These are phyloP conservation scores for Eilema caniola DNA, from an alignment of 2,888 invertebrate species.

Conservation along the genomic window DNA sequence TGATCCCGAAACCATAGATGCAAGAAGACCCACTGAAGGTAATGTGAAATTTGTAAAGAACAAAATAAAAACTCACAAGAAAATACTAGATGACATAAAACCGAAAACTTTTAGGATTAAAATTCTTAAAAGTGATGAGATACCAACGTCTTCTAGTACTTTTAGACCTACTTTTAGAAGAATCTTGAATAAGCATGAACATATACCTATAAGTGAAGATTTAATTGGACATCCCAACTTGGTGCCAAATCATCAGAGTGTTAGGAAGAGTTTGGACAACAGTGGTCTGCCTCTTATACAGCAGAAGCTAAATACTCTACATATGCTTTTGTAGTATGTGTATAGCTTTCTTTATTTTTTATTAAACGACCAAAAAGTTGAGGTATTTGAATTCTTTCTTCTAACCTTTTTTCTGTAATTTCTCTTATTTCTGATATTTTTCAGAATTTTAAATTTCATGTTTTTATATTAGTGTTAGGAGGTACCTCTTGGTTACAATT, in stretches of 20 bases:
- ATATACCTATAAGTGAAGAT: constrained; percentile 45
- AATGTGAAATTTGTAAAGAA: constrained; percentile 5
- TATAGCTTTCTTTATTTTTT: neutral
- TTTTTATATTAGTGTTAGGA: too few species aligned
- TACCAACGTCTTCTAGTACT: neutral
- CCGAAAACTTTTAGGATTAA: neutral
- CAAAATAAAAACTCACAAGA: constrained; percentile 6
- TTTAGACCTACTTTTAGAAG: neutral
- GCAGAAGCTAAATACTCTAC: constrained; percentile 22
- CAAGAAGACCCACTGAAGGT: neutral
- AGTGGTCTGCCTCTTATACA: constrained; percentile 31
- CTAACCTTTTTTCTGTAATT: neutral
- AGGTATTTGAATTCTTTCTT: neutral
- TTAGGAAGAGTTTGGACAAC: constrained; percentile 20
- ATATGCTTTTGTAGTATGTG: constrained; percentile 8
- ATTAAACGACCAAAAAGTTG: neutral
- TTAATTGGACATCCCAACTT: constrained; percentile 7
- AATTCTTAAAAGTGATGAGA: constrained; percentile 6
- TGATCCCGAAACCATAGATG: neutral
- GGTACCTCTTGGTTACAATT: too few species aligned
- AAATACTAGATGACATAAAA: constrained; percentile 1
- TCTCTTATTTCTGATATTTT: neutral
- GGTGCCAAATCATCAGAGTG: neutral
- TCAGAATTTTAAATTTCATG: too few species aligned
- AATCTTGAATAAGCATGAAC: neutral